Evolutionary conservation across 1,140 invertebrate species (phyloP).

Genomic region (Oedothorax gibbosus): DNA sequence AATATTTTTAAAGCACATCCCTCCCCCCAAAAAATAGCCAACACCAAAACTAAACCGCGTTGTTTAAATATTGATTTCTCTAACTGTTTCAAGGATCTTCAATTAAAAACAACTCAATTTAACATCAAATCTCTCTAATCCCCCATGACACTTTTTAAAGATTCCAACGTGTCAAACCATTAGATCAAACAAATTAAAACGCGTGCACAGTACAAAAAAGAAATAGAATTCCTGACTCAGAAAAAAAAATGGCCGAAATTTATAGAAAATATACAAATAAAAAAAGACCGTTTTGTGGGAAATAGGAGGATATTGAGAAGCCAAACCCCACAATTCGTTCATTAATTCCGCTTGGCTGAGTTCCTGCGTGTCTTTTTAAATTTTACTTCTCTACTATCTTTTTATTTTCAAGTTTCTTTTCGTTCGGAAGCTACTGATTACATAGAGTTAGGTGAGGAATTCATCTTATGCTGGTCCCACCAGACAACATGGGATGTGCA

Average conservation of each 20-base stretch:
- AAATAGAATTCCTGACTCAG: not conserved
- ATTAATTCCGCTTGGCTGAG: slow-evolving; percentile 50
- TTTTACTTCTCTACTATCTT: slow-evolving; percentile 23
- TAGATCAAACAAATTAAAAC: slow-evolving; percentile 10
- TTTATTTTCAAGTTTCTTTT: slow-evolving; percentile 23
- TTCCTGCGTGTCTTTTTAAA: slow-evolving; percentile 33
- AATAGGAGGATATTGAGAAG: slow-evolving; percentile 39
- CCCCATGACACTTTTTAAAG: not conserved
- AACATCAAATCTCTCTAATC: too few relatives aligned
- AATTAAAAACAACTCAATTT: too few relatives aligned
- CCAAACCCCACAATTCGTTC: slow-evolving; percentile 46
- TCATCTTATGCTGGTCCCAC: too few relatives aligned
- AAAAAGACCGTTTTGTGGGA: slow-evolving; percentile 17
- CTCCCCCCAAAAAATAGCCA: too few relatives aligned
- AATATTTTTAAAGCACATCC: too few relatives aligned
- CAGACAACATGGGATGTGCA: too few relatives aligned
- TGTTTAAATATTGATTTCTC: too few relatives aligned
- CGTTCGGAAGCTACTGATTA: not conserved
- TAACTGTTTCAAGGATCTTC: too few relatives aligned
- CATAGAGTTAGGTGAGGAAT: not conserved
- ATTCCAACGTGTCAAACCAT: not conserved
- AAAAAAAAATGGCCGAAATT: too few relatives aligned
- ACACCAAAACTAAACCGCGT: too few relatives aligned
- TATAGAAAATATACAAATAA: too few relatives aligned
- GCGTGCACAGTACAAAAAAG: slow-evolving; percentile 5